Percentiles rank a stretch among this genome's conserved stretches.
Conservation (phyloP, 2,113 vertebrate species). For the Mugil cephalus region DNA sequence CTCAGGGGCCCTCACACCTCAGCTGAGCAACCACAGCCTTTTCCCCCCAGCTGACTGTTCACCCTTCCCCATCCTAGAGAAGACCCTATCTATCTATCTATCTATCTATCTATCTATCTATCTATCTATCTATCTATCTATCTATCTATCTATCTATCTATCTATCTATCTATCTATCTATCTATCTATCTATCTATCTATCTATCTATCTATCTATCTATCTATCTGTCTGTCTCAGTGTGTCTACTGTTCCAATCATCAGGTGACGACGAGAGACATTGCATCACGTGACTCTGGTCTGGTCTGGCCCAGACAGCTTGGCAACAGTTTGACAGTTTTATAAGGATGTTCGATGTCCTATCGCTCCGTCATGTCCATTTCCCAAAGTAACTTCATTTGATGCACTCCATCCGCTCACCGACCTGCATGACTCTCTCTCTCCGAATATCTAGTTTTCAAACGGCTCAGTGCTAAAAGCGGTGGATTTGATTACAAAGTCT, state of each 20-base stretch:
- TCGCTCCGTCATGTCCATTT: slow-evolving; percentile 75
- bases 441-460: slow-evolving; percentile 75
- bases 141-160: slow-evolving; percentile 49
- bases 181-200: slow-evolving; percentile 39
- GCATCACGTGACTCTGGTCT: slow-evolving; percentile 41
- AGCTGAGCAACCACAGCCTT: slow-evolving; percentile 45
- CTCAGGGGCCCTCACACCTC: slow-evolving; percentile 48
- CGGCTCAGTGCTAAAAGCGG: slow-evolving; percentile 77
- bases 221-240: too few relatives aligned
- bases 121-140: slow-evolving; percentile 51
- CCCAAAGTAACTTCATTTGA: slow-evolving; percentile 77
- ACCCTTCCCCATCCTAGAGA: slow-evolving; percentile 1
- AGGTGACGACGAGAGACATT: slow-evolving; percentile 18
- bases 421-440: slow-evolving; percentile 54
- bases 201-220: slow-evolving; percentile 20
- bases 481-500: slow-evolving; percentile 79
- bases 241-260: background rate
- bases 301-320: slow-evolving; percentile 42
- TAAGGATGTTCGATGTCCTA: slow-evolving; percentile 39
- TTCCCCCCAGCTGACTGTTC: slow-evolving; percentile 40
- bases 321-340: slow-evolving; percentile 56
- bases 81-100: slow-evolving; percentile 29
- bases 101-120: slow-evolving; percentile 44
- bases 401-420: slow-evolving; percentile 69
- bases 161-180: slow-evolving; percentile 47